phyloP scores from a whole-genome alignment of 1,140 invertebrate genomes.

The Brachionus sp. region DNA sequence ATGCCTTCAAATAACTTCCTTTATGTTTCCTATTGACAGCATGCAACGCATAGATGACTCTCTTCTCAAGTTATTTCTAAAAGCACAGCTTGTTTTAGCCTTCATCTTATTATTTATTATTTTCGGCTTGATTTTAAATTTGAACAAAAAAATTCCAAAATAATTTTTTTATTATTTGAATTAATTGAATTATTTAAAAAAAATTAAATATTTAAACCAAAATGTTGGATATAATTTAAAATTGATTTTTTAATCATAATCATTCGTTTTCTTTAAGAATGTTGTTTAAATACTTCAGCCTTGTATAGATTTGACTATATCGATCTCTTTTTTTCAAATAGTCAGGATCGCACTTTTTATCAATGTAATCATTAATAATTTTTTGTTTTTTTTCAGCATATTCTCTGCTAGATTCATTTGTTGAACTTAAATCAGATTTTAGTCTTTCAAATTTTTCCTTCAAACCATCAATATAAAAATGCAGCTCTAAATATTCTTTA shows the following conservation, averaged over 20 bases:
- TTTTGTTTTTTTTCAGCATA: constrained; percentile 25
- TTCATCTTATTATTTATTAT: no score
- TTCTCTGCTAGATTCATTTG: not conserved
- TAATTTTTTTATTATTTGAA: no score
- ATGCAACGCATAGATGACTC: no score
- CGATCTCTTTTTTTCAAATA: constrained; percentile 33
- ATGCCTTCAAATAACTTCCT: no score
- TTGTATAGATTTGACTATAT: constrained; percentile 29
- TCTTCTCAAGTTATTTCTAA: no score
- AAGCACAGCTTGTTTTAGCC: no score
- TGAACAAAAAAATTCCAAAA: no score
- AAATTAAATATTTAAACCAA: not conserved
- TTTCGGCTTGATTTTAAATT: no score
- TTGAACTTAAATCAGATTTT: not conserved
- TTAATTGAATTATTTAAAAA: not conserved
- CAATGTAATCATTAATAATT: constrained; percentile 12
- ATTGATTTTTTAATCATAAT: not conserved
- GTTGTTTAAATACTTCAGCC: constrained; percentile 12
- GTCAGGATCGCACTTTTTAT: not conserved
- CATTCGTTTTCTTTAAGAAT: not conserved
- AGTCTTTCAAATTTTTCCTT: not conserved
- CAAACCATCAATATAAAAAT: constrained; percentile 7
- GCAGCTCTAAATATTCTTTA: constrained; percentile 29
- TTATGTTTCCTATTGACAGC: no score
- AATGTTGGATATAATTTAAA: no score